Evolutionary conservation across 2,797 vertebrate species (phyloP).

Genomic region (Etheostoma nigrum): DNA sequence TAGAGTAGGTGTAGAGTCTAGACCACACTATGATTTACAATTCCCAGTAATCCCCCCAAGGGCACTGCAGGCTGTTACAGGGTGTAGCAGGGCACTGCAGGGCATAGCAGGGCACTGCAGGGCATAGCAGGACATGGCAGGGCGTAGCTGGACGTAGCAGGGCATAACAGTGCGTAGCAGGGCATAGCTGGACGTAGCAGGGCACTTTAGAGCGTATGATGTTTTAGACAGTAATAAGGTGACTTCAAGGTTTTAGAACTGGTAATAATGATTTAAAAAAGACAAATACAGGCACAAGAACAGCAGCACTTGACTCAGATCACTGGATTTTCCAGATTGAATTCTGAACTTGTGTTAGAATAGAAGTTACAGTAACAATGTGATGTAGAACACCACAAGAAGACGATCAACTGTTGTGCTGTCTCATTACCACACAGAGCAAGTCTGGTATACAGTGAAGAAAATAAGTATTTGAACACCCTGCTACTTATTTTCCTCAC

Average conservation of each 20-base stretch:
- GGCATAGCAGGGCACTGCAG: no score
- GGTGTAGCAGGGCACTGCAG: no score
- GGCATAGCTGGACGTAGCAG: no score
- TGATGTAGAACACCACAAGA: background rate
- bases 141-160: no score
- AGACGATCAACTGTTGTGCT: background rate
- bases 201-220: background rate
- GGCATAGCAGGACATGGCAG: no score
- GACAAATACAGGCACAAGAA: background rate
- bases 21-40: no score
- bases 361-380: background rate
- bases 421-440: background rate
- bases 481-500: no score
- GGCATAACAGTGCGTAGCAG: no score
- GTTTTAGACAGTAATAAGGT: background rate
- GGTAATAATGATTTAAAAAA: background rate
- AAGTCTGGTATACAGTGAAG: background rate
- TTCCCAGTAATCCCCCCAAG: no score
- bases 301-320: background rate
- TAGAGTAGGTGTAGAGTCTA: no score
- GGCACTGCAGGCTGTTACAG: no score
- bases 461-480: no score
- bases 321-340: background rate
- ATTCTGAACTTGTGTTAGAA: background rate
- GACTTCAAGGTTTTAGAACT: background rate